Evolutionary conservation across 1,140 invertebrate genomes (phyloP).

Genomic region (Panulirus ornatus): DNA sequence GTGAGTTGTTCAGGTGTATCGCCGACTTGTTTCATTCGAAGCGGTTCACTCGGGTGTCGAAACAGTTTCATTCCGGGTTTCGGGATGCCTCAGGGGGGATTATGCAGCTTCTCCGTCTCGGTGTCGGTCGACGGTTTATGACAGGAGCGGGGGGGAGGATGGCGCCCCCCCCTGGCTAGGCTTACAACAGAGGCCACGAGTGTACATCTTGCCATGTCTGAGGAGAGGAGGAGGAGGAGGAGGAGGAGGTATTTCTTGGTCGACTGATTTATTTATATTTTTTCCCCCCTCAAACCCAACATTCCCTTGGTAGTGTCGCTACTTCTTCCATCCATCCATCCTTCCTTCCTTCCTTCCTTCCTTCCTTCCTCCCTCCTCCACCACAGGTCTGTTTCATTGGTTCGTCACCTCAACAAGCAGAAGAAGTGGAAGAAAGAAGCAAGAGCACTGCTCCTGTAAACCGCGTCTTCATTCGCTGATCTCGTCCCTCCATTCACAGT

Average conservation of each 20-base stretch:
- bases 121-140: neutral
- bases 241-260: conserved; percentile 16
- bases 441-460: neutral
- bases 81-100: no score
- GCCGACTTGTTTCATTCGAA: conserved; percentile 38
- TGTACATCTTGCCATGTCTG: neutral
- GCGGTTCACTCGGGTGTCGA: conserved; percentile 6
- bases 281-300: no score
- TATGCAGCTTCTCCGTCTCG: neutral
- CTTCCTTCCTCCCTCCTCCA: neutral
- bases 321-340: neutral
- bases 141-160: neutral
- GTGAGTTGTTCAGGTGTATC: no score
- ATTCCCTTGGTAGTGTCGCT: no score
- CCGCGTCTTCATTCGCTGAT: conserved; percentile 5
- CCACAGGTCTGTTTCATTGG: no score
- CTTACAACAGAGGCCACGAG: neutral
- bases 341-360: neutral
- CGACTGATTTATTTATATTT: no score
- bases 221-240: neutral
- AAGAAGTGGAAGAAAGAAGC: no score
- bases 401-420: no score
- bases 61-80: no score
- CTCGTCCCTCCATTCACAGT: conserved; percentile 47
- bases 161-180: no score